Base-by-base conservation (phyloP, 2,797 vertebrate species). In the Jordanella pulchra region DNA sequence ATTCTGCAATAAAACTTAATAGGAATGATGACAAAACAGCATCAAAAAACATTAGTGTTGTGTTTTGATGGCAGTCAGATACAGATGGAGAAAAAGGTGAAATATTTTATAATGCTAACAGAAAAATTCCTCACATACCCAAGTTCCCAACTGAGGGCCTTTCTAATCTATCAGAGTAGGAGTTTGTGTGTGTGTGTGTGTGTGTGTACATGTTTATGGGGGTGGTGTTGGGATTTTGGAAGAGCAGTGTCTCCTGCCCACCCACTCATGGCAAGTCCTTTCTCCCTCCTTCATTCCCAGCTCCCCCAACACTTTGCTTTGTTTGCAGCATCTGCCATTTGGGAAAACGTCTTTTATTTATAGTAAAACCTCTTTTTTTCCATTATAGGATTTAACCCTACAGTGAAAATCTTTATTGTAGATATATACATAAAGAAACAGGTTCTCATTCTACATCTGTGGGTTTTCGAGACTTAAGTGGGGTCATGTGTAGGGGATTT, bases 51-150 rank as follows among this genome's bases (percentile, higher is more conserved):
- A 54, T 79, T 78, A 80, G 10, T 81, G 54, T 67, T 73, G 1
- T 25, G 10, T 71, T 78, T 25, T 70, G 51, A 71, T 73, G 50
- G 45, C 65, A 47, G 45, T 73, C 53, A 55, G 53, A 65, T 39
- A 13, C 65, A 65, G 72, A 75, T 68, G 71, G 13, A 47, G 42
- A 71, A 66, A 84, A 73, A 42, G 73, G 84, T 87, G 92, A 71
- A 54, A 64, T 17, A 27, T 88, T 93, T 92, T 86, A 87, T 89
- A 95, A 94, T 92, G 92, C 89, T 95, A 96, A 95, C 95, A 95
- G 85, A 89, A 87, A 89, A 95, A 97, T 97, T 97, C 95, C 91
- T 95, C 81, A 83, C 95, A 96, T 97, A 96, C 95, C 90, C 92
- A 83, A 89, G 39, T 64, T 64, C 42, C 60, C 12, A 64, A n/a